phyloP scores from a whole-genome alignment of 1,140 invertebrate genomes.

The Branchinecta lindahli region DNA sequence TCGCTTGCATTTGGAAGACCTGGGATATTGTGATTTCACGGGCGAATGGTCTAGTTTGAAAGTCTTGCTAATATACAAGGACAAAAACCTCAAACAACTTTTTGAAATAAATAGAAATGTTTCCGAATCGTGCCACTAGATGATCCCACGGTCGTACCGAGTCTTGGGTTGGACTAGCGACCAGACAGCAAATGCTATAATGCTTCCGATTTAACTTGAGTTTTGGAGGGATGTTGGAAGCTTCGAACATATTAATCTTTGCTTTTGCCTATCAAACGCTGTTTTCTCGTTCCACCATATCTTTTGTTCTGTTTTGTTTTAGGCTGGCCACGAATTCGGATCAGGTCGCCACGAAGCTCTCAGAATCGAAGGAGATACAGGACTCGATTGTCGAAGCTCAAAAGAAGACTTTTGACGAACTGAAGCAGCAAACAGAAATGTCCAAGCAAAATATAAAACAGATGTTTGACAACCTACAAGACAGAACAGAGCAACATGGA shows the following conservation, averaged over 20 bases:
- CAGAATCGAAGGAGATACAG: slow-evolving; percentile 32
- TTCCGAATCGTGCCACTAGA: no score
- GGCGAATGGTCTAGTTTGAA: no score
- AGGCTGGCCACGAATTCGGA: slow-evolving; percentile 34
- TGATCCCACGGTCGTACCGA: no score
- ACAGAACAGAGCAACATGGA: slow-evolving; percentile 36
- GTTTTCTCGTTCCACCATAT: no score
- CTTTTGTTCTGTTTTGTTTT: slow-evolving; percentile 21
- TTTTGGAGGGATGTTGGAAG: no score
- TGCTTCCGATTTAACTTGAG: background rate
- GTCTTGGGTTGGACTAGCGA: background rate
- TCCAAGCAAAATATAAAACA: background rate
- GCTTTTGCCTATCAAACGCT: background rate
- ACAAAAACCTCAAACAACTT: no score
- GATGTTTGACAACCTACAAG: slow-evolving; percentile 3
- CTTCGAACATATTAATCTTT: background rate
- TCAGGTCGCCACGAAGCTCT: slow-evolving; percentile 36
- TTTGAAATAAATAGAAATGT: no score
- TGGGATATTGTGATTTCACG: no score
- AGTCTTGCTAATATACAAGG: no score
- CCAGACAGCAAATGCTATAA: background rate
- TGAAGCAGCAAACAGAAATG: slow-evolving; percentile 28
- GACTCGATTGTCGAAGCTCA: slow-evolving; percentile 35
- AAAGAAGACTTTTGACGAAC: slow-evolving; percentile 38
- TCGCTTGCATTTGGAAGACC: no score